Conservation (phyloP, 2,888 invertebrate species). For the Pocota personata region DNA sequence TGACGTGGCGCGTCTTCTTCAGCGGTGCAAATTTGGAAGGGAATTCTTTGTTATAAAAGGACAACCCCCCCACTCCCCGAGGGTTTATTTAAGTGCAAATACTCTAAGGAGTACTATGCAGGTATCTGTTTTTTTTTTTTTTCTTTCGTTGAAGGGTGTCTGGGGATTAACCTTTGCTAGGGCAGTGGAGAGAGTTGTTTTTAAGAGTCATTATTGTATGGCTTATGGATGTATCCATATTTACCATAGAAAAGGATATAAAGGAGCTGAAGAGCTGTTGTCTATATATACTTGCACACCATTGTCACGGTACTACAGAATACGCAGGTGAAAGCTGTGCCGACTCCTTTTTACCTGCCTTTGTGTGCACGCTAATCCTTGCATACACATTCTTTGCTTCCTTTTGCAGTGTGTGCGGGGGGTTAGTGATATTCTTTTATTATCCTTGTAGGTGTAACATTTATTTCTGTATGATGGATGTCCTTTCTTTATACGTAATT, state of each 20-base stretch:
- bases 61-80: slow-evolving; percentile 4
- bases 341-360: neutral
- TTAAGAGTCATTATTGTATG: slow-evolving; percentile 40
- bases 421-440: slow-evolving; percentile 36
- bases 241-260: slow-evolving; percentile 21
- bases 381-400: slow-evolving; percentile 17
- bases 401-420: neutral
- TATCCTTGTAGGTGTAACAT: slow-evolving; percentile 24
- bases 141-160: slow-evolving; percentile 43
- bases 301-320: neutral
- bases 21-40: slow-evolving; percentile 7
- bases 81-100: slow-evolving; percentile 20
- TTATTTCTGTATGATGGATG: slow-evolving; percentile 38
- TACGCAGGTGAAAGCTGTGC: slow-evolving; percentile 36
- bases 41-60: slow-evolving; percentile 55
- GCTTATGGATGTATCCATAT: slow-evolving; percentile 21
- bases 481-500: slow-evolving; percentile 61
- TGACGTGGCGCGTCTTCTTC: slow-evolving; percentile 58
- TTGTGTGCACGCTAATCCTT: slow-evolving; percentile 63
- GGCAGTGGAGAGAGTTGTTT: neutral
- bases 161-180: slow-evolving; percentile 64
- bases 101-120: slow-evolving; percentile 30
- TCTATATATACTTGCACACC: slow-evolving; percentile 29
- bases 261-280: slow-evolving; percentile 38
- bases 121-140: neutral